Base-by-base conservation (phyloP, 1,140 invertebrate species). In the Lepidurus arcticus region DNA sequence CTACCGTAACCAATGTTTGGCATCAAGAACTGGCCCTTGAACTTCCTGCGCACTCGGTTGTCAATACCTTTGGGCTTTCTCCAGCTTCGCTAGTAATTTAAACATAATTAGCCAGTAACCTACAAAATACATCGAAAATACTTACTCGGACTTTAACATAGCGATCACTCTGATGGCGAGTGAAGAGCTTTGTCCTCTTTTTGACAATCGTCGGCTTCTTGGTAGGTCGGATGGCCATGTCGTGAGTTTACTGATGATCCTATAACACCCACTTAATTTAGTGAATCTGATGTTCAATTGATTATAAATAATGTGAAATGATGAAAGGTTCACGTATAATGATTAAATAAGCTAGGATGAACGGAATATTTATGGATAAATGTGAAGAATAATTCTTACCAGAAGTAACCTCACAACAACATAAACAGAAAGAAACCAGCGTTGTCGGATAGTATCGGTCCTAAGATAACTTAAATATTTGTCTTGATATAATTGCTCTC, bases 1-100 rank as follows among this genome's bases (percentile, higher is more conserved):
- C 95, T 95, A 83, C 98, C 97, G 86, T 98, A 99, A 92, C 98
- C 98, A 88, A 99, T 98, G 84, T 93, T 97, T 73, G 98, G 98
- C 98, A 99, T 99, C 86, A 95, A 88, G 84, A 93, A 97, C 85
- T 98, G 96, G 42, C 98, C 98, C 91, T 99, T 99, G 88, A 99
- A 99, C 81, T 96, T 90, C 84, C 98, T 92, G 81, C 98, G 91
- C 10, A 99, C 97, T 88, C 97, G 91, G 91, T 99, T 99, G 87
- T 99, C 98, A 89, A 99, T 99, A 97, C 98, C 95, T 85, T 95
- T 95, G 0, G 95, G 95, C 87, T 95, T 96, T 82, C 95, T 89
- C 95, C 94, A 97, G 88, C 91, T 94, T 79, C 89, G 86, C 91
- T 92, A 82, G 73, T 44, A 78, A 77, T 79, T 80, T 42, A 7